Base-by-base conservation (phyloP, 2,797 vertebrate genomes). In the Vultur gryphus region DNA sequence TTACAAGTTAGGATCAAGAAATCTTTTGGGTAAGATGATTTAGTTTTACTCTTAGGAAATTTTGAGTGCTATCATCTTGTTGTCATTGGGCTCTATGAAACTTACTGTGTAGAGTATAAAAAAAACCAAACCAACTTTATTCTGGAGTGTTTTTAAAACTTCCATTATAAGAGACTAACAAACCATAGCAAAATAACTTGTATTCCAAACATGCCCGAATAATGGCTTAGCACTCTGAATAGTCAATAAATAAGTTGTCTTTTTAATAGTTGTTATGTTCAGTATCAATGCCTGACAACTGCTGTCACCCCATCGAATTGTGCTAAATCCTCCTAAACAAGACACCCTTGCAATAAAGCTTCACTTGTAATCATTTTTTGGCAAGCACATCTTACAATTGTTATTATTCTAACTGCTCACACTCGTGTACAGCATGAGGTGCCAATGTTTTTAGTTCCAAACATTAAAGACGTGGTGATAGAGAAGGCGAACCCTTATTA, bases 261-360 rank as follows among this genome's bases (percentile, higher is more conserved):
- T 84, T 82, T 91, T 90, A 91, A 88, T 89, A 92, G 84, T 84
- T 87, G 57, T 90, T 96, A 66, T 95, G 72, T 84, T 93, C 69
- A 31, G 54, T 91, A 92, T 96, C 93, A 91, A 89, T 91, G 78
- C 89, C 89, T 96, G 96, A 95, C 94, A 93, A 97, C 79, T 95
- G 87, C 93, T 96, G 92, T 92, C 84, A 83, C 79, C 84, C 92
- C 82, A 48, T 62, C 1, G 6, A 91, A 96, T 91, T 92, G 92
- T 91, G 79, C 92, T 97, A 97, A 96, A 95, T 96, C 89, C 92
- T 97, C 39, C 92, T 87, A 86, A 97, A 97, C 76, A 88, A 97
- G 96, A 89, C 94, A 96, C 79, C 79, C 95, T 96, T 92, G 96
- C 84, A 95, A 92, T 91, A 96, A 94, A 94, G 49, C 92, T 87